Conservation (phyloP, 2,797 vertebrate genomes). For the Ceyx erithaca region DNA sequence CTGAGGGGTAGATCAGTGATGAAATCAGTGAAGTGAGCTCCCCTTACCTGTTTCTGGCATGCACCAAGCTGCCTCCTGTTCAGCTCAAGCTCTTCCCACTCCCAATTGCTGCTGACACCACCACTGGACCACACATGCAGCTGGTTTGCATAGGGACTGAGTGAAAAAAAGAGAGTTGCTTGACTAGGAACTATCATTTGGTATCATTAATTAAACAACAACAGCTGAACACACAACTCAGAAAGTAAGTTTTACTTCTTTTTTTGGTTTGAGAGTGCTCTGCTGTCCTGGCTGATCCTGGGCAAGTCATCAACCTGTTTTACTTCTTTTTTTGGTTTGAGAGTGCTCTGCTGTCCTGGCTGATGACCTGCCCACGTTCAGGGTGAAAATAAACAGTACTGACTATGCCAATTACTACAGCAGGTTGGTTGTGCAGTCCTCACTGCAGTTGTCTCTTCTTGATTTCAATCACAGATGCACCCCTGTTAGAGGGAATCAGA, state of each 20-base stretch:
- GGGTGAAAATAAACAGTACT: neutral
- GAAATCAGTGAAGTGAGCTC: neutral
- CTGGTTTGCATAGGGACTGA: neutral
- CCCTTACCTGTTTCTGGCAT: neutral
- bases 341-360: neutral
- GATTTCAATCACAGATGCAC: neutral
- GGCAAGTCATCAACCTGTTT: too few relatives aligned
- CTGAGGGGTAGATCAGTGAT: neutral
- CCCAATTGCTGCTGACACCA: neutral
- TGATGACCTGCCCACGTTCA: neutral
- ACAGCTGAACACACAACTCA: neutral
- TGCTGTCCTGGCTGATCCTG: neutral
- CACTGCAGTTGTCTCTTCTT: neutral
- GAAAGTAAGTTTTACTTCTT: constrained; percentile 7
- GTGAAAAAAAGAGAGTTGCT: neutral
- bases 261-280: neutral
- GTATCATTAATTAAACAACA: neutral
- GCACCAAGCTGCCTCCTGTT: neutral
- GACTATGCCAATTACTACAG: neutral
- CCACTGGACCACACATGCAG: accelerated
- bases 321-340: neutral
- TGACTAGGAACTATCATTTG: neutral
- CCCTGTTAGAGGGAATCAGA: neutral
- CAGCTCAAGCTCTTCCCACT: neutral
- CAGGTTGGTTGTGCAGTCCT: constrained; percentile 15